Evolutionary conservation across 1,140 invertebrate species (phyloP).

Genomic region (Semibalanus balanoides): DNA sequence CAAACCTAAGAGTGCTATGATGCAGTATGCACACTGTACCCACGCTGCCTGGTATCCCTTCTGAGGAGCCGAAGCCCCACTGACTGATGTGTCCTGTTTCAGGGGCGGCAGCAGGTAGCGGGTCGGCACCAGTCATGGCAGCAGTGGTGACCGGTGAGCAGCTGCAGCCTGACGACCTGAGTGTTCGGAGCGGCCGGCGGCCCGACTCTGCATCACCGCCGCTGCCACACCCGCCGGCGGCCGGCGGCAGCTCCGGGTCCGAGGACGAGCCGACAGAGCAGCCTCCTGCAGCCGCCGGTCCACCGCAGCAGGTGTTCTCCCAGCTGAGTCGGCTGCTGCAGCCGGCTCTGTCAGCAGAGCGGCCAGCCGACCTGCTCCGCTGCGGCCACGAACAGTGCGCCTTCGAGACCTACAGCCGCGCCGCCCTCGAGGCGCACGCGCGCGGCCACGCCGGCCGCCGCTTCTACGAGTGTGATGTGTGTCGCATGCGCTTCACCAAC

Average conservation of each 20-base stretch:
- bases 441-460: conserved; percentile 9
- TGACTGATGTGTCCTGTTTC: not conserved
- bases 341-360: too few relatives aligned
- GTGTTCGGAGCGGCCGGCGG: not conserved
- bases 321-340: not conserved
- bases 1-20: too few relatives aligned
- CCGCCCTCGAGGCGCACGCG: not conserved
- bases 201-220: not conserved
- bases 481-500: conserved; percentile 24
- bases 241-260: too few relatives aligned
- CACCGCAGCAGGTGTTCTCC: not conserved
- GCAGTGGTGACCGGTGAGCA: not conserved
- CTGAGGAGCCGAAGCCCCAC: not conserved
- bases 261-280: too few relatives aligned
- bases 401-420: not conserved
- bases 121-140: not conserved
- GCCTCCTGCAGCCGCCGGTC: too few relatives aligned
- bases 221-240: too few relatives aligned
- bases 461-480: conserved; percentile 24
- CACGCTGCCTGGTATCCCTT: too few relatives aligned
- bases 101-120: too few relatives aligned
- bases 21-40: too few relatives aligned
- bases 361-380: not conserved
- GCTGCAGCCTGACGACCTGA: not conserved
- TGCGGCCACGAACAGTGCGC: not conserved